Evolutionary conservation across 1,140 invertebrate genomes (phyloP), one percentile per base, ranked within the genome.

Genomic region (Scaptodrosophila lebanonensis): DNA sequence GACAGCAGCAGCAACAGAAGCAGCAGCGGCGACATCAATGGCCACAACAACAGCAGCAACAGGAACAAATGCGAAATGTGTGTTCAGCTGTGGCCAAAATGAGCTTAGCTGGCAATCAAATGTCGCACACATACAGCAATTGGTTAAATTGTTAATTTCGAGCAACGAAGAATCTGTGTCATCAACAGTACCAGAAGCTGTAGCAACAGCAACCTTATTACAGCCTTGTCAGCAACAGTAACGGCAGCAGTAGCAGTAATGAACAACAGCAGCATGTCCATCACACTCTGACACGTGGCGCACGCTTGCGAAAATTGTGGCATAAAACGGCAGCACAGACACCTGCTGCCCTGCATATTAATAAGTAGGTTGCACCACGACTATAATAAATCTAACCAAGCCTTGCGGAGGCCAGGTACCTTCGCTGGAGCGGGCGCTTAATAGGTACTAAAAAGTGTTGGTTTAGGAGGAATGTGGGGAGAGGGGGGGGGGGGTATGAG

Each of bases 291-390:
- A 22, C 61, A 68, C 62, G 59, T 57, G 54, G 51, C 43, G 53
- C 56, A 4, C 8, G 22, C 3, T 8, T 25, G 22, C 22, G 3
- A 25, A 82, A 73, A 68, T 79, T 73, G 73, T 79, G 68, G 64
- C 75, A 79, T 73, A 62, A 79, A 79, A 82, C 60, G 73, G 68
- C 53, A 69, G 69, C 75, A 79, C 54, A 82, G 73, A 73, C 73
- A 79, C 73, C 73, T 82, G 73, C 56, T 66, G 73, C 49, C 72
- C 52, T 69, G 75, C 60, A 79, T 79, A 79, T 79, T 79, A 79
- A 79, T 82, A 82, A 73, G 75, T 50, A 20, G 36, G 50, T 49
- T 35, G 32, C 20, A 15, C 53, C 42, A 39, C 49, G 53, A 13
- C 68, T 62, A 77, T 49, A 61, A 66, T 76, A 76, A 77, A 73